Evolutionary conservation across 2,113 vertebrate species (phyloP).

Genomic region (Mola mola): DNA sequence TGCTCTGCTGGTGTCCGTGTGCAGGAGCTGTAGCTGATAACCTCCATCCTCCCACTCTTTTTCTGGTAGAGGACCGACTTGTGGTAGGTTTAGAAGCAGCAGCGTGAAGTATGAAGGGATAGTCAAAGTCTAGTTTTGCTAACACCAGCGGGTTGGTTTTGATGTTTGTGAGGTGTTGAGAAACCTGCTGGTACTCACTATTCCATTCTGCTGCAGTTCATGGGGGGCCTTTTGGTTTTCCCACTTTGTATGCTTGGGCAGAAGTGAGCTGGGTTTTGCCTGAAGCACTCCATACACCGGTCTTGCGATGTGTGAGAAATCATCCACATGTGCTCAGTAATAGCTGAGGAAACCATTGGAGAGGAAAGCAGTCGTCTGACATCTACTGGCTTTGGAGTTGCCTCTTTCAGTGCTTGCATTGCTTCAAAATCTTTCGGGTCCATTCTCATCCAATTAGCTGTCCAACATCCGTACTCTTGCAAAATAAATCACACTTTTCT

Average conservation of each 20-base stretch:
- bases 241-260: background rate
- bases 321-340: background rate
- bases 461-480: background rate
- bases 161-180: background rate
- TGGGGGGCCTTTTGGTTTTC: background rate
- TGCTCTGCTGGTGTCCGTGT: background rate
- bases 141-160: background rate
- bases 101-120: background rate
- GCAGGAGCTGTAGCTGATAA: background rate
- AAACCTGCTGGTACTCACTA: background rate
- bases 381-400: background rate
- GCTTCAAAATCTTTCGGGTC: background rate
- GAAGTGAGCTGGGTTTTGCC: background rate
- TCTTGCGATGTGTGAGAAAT: background rate
- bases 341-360: background rate
- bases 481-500: background rate
- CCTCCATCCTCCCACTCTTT: background rate
- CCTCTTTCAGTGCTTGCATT: background rate
- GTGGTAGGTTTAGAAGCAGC: constrained; percentile 4
- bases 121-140: background rate
- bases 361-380: background rate
- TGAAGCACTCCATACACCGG: background rate
- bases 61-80: background rate
- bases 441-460: background rate
- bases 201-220: background rate